Base-by-base conservation (phyloP, 2,888 invertebrate genomes). In the Galeopsomyia nigrocyanea region DNA sequence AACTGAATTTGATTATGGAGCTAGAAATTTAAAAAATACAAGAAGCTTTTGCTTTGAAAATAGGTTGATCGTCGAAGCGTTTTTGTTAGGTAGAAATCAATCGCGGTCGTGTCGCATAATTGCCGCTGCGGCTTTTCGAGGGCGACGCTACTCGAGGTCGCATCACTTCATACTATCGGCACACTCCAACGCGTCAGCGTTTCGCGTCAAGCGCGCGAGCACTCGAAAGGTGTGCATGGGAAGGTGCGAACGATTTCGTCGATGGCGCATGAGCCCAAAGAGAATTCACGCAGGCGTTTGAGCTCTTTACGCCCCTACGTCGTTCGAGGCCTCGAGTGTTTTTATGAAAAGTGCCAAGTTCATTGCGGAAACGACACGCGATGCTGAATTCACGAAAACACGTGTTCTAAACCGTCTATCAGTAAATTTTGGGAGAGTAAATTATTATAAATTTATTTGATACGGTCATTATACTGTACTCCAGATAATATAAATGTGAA, bases 101-200 rank as follows among this genome's bases (percentile, higher is more conserved):
- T 57, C 64, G 50, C 49, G 50, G 63, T 58, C 51, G 22, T 39
- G 69, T 61, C 57, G 66, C 74, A 75, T 76, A 78, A 77, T 78
- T 78, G 77, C 77, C 47, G 63, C 57, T 46, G 77, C 77, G 68
- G 70, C 76, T 67, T 74, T 76, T 73, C 65, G 77, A 73, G 72
- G 71, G 65, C 65, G 71, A 73, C 76, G 70, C 76, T 19, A 26
- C 61, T 31, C 14, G 26, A 49, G n/a, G 49, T 16, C 53, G 26
- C 60, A n/a, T 53, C 53, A 53, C 53, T 53, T 53, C 53, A 53
- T 53, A 53, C 16, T 53, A 53, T 53, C 53, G n/a, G 22, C n/a
- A 14, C 46, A 19, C 9, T 26, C 51, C 14, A 16, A 21, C 19
- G 50, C 76, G 78, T 79, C 78, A 78, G 79, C 78, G 75, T 76